These are phyloP conservation scores for Bufo gargarizans DNA, from an alignment of 2,113 vertebrate species.

Conservation along the genomic window DNA sequence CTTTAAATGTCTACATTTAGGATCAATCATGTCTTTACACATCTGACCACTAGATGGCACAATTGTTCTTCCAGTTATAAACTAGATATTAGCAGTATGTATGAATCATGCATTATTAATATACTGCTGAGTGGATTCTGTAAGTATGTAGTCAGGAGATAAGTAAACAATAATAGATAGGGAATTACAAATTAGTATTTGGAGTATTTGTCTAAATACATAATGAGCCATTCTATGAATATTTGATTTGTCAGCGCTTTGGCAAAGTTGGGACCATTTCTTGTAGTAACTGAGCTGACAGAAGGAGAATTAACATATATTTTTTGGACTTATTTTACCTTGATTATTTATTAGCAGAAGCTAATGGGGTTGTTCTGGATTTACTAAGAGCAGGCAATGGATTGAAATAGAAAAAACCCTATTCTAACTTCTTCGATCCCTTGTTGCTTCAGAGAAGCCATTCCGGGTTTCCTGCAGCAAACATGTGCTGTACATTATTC, in stretches of 20 bases:
- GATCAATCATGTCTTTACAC: neutral
- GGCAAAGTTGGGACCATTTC: neutral
- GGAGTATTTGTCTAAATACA: neutral
- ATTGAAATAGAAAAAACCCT: too few relatives aligned
- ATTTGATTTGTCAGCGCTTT: neutral
- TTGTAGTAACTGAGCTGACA: neutral
- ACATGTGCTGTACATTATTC: too few relatives aligned
- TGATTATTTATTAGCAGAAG: too few relatives aligned
- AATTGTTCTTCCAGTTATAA: neutral
- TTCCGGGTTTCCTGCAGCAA: too few relatives aligned
- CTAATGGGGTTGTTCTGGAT: too few relatives aligned
- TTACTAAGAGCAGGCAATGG: too few relatives aligned
- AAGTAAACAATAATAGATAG: neutral
- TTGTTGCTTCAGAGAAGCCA: too few relatives aligned
- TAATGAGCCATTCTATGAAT: neutral
- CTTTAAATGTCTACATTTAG: too few relatives aligned
- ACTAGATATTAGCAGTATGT: neutral
- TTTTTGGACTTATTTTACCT: too few relatives aligned
- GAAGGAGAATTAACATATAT: too few relatives aligned
- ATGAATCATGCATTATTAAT: neutral
- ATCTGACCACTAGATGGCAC: slow-evolving; percentile 6
- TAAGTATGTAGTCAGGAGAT: neutral
- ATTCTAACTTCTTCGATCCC: too few relatives aligned
- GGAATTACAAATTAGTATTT: neutral
- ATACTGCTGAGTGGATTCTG: neutral